These are phyloP conservation scores for Manis pentadactyla DNA, from an alignment of 2,797 vertebrate species.

Conservation along the genomic window DNA sequence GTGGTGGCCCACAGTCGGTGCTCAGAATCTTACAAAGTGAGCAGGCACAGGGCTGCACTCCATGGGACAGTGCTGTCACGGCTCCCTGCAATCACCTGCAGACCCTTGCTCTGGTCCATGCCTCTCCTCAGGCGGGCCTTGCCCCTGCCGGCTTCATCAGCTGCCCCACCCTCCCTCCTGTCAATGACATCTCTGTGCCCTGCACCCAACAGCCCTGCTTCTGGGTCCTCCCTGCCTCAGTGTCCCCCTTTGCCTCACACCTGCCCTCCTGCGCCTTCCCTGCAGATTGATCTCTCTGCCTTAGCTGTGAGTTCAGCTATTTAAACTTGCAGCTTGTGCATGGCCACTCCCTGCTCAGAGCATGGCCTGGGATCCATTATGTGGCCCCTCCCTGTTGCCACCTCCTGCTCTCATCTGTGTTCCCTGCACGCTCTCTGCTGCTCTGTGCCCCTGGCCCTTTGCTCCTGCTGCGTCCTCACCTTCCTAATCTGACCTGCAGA, in stretches of 20 bases:
- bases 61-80: neutral
- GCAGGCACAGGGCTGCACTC: neutral
- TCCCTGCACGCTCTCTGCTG: neutral
- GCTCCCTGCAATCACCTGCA: neutral
- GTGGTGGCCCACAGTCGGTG: neutral
- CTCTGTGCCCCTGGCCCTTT: neutral
- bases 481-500: neutral
- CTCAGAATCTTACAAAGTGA: neutral
- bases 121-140: neutral
- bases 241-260: neutral
- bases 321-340: neutral
- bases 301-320: neutral
- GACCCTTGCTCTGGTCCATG: neutral
- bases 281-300: neutral
- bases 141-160: neutral
- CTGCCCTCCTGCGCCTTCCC: neutral
- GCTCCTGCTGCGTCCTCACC: neutral
- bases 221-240: neutral
- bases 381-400: neutral
- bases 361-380: neutral
- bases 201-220: no score
- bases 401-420: neutral
- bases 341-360: neutral
- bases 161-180: no score
- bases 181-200: neutral